Base-by-base conservation (phyloP, 2,888 invertebrate genomes). In the Epiperipatus broadwayi region DNA sequence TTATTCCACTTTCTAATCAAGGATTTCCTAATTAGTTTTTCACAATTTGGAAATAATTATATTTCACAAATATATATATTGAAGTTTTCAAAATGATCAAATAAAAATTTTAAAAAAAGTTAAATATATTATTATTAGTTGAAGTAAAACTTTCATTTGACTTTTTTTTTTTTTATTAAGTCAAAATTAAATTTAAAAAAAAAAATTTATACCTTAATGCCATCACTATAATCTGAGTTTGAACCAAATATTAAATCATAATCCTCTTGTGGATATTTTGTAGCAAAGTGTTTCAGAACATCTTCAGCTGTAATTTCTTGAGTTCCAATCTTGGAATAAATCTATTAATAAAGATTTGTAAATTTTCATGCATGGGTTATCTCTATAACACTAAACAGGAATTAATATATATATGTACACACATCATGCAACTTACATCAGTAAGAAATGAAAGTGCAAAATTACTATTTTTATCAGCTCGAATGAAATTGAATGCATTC, bases 401-500 rank as follows among this genome's bases (percentile, higher is more conserved):
- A 14, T 20, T 7, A 15, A 40, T 15, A 21, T 8, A 38, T 40
- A 2, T 2, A 12, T n/a, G 10, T 16, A 2, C 21, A 4, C 12
- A 10, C 14, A 5, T 12, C 8, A 37, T 3, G n/a, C 28, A 22
- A 35, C 41, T 27, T 38, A 84, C 78, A 60, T 83, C 80, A 19
- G 78, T 77, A 15, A 95, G 64, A 57, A 91, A 89, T 44, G 75
- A 72, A 22, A 87, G 66, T 37, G 61, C 61, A 19, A 75, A 70
- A 38, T 72, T 67, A 1, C 75, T 65, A 53, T 75, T 75, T 52
- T 74, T 75, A 45, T 73, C 72, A 53, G 79, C 78, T 1, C 73
- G 69, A 8, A 91, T 71, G 57, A 80, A 93, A 61, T 93, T 89
- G 60, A 78, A 91, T 1, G 85, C 81, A 49, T 83, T 78, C 7